phyloP scores from a whole-genome alignment of 2,113 vertebrate species.

The Marcusenius ussheri region DNA sequence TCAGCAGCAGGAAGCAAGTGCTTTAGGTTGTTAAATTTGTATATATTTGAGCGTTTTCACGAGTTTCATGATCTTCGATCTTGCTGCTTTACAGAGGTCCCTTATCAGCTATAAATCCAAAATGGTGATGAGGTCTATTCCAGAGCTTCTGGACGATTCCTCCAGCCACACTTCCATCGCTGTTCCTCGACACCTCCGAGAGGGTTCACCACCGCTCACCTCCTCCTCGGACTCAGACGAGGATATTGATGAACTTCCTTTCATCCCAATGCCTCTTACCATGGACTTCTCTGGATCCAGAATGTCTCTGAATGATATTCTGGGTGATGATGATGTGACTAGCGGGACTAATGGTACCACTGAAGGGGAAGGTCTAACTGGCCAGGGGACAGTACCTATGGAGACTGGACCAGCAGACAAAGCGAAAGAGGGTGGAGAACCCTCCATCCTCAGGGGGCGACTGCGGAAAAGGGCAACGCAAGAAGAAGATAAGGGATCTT shows the following conservation, averaged over 20 bases:
- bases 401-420: conserved; percentile 49
- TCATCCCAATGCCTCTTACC: conserved; percentile 84
- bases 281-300: conserved; percentile 86
- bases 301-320: conserved; percentile 84
- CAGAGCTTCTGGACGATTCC: conserved; percentile 79
- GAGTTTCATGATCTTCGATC: not conserved
- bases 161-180: conserved; percentile 86
- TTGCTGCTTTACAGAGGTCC: conserved; percentile 68
- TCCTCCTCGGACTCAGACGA: conserved; percentile 94
- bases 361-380: conserved; percentile 33
- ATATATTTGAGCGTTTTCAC: not conserved
- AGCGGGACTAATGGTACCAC: conserved; percentile 48
- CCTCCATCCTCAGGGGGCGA: conserved; percentile 37
- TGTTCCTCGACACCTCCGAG: conserved; percentile 74
- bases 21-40: not conserved
- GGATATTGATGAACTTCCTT: conserved; percentile 85
- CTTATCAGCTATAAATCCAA: conserved; percentile 96
- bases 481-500: conserved; percentile 56
- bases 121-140: conserved; percentile 89
- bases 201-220: conserved; percentile 71
- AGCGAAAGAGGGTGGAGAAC: conserved; percentile 41
- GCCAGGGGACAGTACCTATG: conserved; percentile 48
- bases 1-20: not conserved
- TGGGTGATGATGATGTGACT: conserved; percentile 66
- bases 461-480: conserved; percentile 49